These are phyloP conservation scores for Andrena haemorrhoa DNA, from an alignment of 2,888 invertebrate genomes.

Conservation along the genomic window DNA sequence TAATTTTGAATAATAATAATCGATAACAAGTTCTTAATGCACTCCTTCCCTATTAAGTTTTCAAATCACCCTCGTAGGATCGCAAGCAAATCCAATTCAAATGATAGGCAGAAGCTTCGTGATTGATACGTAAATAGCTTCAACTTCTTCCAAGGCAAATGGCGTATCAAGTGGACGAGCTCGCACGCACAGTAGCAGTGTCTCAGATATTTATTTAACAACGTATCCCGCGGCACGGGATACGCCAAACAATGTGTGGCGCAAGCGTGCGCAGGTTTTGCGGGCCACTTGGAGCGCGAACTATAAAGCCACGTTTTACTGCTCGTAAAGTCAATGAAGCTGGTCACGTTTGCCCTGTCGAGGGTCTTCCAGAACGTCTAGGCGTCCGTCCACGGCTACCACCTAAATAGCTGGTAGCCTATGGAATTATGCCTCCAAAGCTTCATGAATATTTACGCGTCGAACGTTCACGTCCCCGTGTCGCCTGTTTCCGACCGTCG, in stretches of 20 bases:
- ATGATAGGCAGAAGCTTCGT: too few relatives aligned
- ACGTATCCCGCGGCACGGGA: constrained; percentile 32
- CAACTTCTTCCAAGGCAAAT: not conserved
- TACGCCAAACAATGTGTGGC: constrained; percentile 57
- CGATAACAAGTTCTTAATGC: too few relatives aligned
- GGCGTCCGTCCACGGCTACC: constrained; percentile 70
- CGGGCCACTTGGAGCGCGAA: constrained; percentile 68
- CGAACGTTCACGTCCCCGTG: constrained; percentile 20
- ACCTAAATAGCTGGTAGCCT: constrained; percentile 61
- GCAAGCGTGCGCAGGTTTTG: constrained; percentile 48
- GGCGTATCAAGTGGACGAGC: not conserved
- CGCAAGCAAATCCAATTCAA: too few relatives aligned
- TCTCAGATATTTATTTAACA: constrained; percentile 62
- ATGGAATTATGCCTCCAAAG: constrained; percentile 58
- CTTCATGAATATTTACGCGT: constrained; percentile 68
- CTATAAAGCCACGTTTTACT: constrained; percentile 82
- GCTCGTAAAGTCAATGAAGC: constrained; percentile 83
- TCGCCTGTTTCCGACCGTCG: constrained; percentile 33
- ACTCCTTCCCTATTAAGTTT: too few relatives aligned
- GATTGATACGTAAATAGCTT: too few relatives aligned
- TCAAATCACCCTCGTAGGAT: too few relatives aligned
- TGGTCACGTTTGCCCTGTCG: constrained; percentile 82
- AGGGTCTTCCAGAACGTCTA: constrained; percentile 74
- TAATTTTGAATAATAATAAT: too few relatives aligned
- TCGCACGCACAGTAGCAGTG: constrained; percentile 26